Evolutionary conservation across 2,113 vertebrate genomes (phyloP).

Genomic region (Sinocyclocheilus anophthalmus): DNA sequence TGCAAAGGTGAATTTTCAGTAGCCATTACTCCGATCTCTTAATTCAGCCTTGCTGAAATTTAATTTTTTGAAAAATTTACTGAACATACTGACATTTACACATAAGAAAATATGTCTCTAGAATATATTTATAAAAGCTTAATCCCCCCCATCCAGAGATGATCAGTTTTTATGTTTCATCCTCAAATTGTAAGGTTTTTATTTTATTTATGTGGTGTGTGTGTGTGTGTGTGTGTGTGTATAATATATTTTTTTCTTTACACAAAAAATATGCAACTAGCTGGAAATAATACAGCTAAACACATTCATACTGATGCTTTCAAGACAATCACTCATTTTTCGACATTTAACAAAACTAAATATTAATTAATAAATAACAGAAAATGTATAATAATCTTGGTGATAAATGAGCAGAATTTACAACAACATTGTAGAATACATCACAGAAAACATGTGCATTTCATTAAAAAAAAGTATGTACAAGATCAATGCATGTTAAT

Average conservation of each 20-base stretch:
- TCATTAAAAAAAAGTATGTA: background rate
- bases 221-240: background rate
- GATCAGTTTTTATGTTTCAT: no score
- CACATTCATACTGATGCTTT: background rate
- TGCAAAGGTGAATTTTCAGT: no score
- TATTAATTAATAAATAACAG: background rate
- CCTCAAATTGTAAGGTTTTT: background rate
- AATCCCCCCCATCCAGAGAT: no score
- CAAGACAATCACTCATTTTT: background rate
- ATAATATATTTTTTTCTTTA: background rate
- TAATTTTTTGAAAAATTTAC: no score
- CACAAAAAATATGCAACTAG: background rate
- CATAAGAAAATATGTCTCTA: no score
- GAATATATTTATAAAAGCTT: no score
- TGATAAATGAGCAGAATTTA: background rate
- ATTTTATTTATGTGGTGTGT: background rate
- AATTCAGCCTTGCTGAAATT: no score
- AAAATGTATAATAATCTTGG: background rate
- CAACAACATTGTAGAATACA: background rate
- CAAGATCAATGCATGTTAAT: background rate
- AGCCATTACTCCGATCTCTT: no score
- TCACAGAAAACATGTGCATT: background rate
- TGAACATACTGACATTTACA: no score
- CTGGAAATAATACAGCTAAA: background rate
- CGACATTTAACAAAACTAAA: background rate